Conservation (phyloP, 2,113 vertebrate genomes). For the Anas platyrhynchos region DNA sequence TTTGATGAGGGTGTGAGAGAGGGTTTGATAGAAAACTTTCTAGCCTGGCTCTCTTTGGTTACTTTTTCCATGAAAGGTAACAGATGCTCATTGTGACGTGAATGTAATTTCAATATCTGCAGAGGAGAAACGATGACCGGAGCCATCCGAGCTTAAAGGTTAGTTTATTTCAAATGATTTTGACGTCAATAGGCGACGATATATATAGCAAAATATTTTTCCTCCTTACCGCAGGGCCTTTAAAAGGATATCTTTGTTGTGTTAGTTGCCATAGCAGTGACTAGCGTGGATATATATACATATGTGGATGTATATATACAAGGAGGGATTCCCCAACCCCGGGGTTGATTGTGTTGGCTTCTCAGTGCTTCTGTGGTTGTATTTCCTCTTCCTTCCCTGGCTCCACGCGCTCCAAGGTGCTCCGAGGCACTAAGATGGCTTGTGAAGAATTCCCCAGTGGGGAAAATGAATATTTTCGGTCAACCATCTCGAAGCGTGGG, state of each 20-base stretch:
- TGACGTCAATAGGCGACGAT: slow-evolving; percentile 53
- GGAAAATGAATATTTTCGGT: slow-evolving; percentile 7
- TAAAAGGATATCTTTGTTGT: slow-evolving; percentile 71
- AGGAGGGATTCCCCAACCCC: slow-evolving; percentile 58
- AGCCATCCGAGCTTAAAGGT: slow-evolving; percentile 43
- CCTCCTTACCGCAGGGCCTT: slow-evolving; percentile 48
- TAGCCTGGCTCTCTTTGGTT: not conserved
- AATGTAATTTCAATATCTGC: slow-evolving; percentile 38
- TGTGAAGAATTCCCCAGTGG: not conserved
- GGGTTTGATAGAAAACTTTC: slow-evolving; percentile 21
- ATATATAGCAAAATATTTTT: slow-evolving; percentile 73
- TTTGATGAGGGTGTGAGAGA: not conserved
- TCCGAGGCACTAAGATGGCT: not conserved
- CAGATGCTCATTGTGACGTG: slow-evolving; percentile 59
- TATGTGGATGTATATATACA: not conserved
- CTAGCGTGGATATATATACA: slow-evolving; percentile 17
- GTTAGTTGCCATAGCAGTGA: slow-evolving; percentile 68
- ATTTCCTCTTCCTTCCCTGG: slow-evolving; percentile 12
- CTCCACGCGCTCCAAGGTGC: not conserved
- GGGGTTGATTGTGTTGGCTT: slow-evolving; percentile 25
- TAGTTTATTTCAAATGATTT: slow-evolving; percentile 70
- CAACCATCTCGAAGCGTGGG: not conserved
- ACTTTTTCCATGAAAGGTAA: slow-evolving; percentile 52
- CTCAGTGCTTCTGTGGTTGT: not conserved
- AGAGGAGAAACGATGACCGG: slow-evolving; percentile 28